A percentile compares a stretch with the other conserved stretches of the same genome.
phyloP scores from a whole-genome alignment of 2,113 vertebrate genomes.

The Prochilodus magdalenae region DNA sequence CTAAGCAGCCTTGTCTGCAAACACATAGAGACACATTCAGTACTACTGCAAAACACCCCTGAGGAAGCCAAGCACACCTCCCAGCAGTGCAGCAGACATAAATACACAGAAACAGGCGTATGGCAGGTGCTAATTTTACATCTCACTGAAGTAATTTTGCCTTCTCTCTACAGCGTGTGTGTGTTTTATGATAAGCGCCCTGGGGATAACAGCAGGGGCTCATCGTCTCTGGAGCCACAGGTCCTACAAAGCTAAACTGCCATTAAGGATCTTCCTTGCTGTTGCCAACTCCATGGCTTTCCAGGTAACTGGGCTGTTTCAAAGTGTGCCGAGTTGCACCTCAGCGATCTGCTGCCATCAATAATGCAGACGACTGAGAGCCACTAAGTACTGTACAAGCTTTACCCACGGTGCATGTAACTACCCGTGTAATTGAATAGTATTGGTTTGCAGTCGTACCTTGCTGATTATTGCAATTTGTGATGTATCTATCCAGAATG shows the following conservation, averaged over 20 bases:
- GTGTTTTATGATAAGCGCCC: constrained; percentile 78
- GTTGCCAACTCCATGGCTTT: constrained; percentile 88
- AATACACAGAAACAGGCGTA: constrained; percentile 36
- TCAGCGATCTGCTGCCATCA: background rate
- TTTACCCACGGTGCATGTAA: background rate
- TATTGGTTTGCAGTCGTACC: background rate
- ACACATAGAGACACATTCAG: constrained; percentile 69
- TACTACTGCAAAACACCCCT: constrained; percentile 58
- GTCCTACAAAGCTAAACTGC: constrained; percentile 87
- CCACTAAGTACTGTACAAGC: background rate
- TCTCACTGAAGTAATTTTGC: constrained; percentile 18
- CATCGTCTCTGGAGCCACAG: constrained; percentile 96
- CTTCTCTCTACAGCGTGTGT: constrained; percentile 68
- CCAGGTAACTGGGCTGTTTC: constrained; percentile 79
- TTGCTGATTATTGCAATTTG: background rate
- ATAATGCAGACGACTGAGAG: no score
- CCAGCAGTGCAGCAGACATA: constrained; percentile 34
- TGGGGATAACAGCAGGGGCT: constrained; percentile 89
- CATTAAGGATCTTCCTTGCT: constrained; percentile 85
- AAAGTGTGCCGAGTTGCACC: constrained; percentile 28
- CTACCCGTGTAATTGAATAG: background rate
- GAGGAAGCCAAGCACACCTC: constrained; percentile 47
- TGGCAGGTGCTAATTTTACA: constrained; percentile 15
- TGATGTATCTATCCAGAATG: constrained; percentile 78
- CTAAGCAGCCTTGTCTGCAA: constrained; percentile 62